Conservation (phyloP, 1,140 invertebrate genomes). For the Rhagoletis zephyria region DNA sequence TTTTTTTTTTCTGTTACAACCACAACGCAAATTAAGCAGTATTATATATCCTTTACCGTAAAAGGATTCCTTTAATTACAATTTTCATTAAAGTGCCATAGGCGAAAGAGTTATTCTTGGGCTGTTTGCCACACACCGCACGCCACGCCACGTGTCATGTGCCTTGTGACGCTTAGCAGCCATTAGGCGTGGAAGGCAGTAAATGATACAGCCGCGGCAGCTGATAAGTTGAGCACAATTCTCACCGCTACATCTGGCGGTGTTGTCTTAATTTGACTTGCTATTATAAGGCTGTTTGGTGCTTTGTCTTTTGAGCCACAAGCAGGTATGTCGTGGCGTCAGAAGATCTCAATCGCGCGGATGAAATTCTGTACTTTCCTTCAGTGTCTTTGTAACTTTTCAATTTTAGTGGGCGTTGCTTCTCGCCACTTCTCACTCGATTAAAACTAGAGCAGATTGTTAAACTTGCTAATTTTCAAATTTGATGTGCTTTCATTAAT, state of each 20-base stretch:
- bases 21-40: background rate
- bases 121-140: too few relatives aligned
- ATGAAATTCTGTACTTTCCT: background rate
- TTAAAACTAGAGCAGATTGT: background rate
- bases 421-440: background rate
- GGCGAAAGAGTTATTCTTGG: background rate
- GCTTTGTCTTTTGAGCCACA: background rate
- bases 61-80: constrained; percentile 34
- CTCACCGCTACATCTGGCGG: background rate
- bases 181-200: background rate
- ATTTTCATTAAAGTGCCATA: constrained; percentile 40
- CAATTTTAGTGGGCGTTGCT: background rate
- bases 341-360: background rate
- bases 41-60: background rate
- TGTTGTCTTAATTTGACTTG: background rate
- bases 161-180: background rate
- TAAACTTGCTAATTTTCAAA: background rate
- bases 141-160: background rate
- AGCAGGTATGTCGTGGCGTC: background rate
- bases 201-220: background rate
- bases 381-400: background rate
- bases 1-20: background rate
- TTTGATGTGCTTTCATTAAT: background rate
- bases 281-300: background rate
- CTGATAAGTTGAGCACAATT: background rate